Conservation (phyloP, 35 echinoderm and acorn worm species). For the Diadema setosum region DNA sequence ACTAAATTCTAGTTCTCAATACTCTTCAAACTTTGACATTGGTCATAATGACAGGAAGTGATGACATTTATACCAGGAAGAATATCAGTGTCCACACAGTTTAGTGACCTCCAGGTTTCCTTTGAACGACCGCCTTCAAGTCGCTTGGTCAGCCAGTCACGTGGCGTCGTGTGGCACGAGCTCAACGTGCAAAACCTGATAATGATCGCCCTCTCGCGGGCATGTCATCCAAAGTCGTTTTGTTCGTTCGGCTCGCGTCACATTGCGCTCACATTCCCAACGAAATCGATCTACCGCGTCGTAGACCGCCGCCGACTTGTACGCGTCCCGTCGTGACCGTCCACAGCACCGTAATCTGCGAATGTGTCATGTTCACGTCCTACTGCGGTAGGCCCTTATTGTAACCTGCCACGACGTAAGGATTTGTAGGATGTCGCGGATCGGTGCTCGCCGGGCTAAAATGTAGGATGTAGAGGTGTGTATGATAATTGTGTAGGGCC, state of each 20-base stretch:
- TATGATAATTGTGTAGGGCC: no score
- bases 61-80: neutral
- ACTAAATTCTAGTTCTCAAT: neutral
- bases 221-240: neutral
- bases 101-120: neutral
- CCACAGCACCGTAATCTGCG: neutral
- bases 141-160: neutral
- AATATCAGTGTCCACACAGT: neutral
- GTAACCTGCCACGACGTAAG: neutral
- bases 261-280: neutral
- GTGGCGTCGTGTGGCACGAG: neutral
- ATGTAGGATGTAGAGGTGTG: neutral
- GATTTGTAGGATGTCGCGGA: no score
- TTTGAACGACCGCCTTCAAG: neutral
- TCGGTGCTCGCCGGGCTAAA: neutral
- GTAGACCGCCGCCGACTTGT: no score
- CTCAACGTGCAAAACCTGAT: neutral
- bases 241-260: slow-evolving; percentile 12
- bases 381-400: neutral
- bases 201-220: neutral
- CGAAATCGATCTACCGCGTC: no score
- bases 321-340: neutral
- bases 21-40: neutral
- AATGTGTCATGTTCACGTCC: neutral
- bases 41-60: neutral